Base-by-base conservation (phyloP, 2,888 invertebrate species). In the Acleris sparsana region DNA sequence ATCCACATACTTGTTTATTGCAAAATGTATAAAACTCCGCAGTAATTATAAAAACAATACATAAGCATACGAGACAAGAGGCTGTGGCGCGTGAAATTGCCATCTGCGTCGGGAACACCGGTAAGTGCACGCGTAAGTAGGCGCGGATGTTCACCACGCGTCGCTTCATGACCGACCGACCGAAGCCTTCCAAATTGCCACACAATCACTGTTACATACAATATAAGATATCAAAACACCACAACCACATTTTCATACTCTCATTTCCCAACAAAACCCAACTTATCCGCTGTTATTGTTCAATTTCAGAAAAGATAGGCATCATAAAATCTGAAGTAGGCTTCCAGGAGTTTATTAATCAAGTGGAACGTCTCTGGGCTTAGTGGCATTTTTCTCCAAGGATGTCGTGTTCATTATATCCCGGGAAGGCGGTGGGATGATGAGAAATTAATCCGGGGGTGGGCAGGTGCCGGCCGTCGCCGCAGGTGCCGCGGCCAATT, bases 401-500 rank as follows among this genome's bases (percentile, higher is more conserved):
- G 82, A 84, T 83, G 82, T 82, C 81, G 76, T 85, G 81, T 85
- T 87, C 91, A 90, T 92, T 92, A 89, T 87, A 83, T 85, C 80
- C 78, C 74, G 75, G 76, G 81, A 80, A 84, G 79, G 84, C 83
- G 80, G 78, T 78, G 79, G 78, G 82, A 85, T 91, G 90, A 92
- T 91, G 89, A 91, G 91, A 89, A 89, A 92, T 91, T 92, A 92
- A 92, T 91, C 92, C 89, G 77, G 77, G 77, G 80, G 79, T 73
- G 78, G 79, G 84, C 86, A 88, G 88, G 87, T 86, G 88, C 69
- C 71, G 55, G 51, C 77, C 71, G 80, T 60, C 62, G 72, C 52
- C 76, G 82, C 89, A 88, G 89, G 87, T 88, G 90, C 76, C 72
- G 72, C 71, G 80, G 80, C 83, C 86, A 85, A 87, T 88, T 85